Percentiles rank a stretch among this genome's conserved stretches.
phyloP scores from a whole-genome alignment of 2,888 invertebrate species.

The Aphrophora alni region DNA sequence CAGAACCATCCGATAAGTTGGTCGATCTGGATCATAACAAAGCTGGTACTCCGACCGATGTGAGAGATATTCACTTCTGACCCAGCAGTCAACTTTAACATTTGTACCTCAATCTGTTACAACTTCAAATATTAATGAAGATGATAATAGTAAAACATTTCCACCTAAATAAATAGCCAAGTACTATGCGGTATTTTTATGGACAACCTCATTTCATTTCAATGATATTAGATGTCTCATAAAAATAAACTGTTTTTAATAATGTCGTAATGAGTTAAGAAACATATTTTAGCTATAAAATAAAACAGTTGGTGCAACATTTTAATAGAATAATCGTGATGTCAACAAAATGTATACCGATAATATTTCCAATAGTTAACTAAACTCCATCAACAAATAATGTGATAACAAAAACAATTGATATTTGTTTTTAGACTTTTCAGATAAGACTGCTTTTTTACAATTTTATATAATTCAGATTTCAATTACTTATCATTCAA shows the following conservation, averaged over 20 bases:
- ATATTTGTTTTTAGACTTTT: neutral
- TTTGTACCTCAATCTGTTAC: neutral
- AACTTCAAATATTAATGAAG: neutral
- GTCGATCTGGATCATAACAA: slow-evolving; percentile 61
- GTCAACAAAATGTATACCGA: neutral
- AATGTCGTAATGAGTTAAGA: neutral
- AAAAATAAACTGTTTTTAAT: neutral
- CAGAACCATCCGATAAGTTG: slow-evolving; percentile 52
- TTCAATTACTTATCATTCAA: too few species aligned
- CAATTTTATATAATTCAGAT: neutral
- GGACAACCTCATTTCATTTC: neutral
- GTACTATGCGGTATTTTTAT: neutral
- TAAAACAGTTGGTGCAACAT: neutral
- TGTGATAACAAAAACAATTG: neutral
- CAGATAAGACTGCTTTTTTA: neutral
- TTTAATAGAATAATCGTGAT: neutral
- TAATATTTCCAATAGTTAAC: neutral
- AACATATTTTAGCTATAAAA: neutral
- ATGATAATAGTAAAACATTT: neutral
- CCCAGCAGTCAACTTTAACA: slow-evolving; percentile 7
- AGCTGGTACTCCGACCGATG: slow-evolving; percentile 85
- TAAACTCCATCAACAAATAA: neutral
- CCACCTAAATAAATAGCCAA: neutral
- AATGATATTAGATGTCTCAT: neutral
- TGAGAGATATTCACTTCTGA: slow-evolving; percentile 79